Evolutionary conservation across 2,113 vertebrate species (phyloP).

Genomic region (Phodopus roborovskii): DNA sequence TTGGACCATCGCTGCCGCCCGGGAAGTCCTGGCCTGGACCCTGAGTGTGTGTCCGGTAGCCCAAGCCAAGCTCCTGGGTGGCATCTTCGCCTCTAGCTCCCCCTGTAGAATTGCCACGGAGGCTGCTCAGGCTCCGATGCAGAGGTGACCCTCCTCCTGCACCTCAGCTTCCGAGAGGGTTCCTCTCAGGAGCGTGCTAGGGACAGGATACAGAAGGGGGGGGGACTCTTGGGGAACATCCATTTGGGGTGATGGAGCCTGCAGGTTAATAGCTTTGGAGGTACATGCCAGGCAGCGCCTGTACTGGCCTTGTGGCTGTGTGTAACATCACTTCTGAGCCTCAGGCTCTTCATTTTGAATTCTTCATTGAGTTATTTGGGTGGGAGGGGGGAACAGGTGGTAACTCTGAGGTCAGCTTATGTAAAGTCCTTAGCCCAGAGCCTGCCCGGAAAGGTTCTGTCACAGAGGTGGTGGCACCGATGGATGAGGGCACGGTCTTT

Average conservation of each 20-base stretch:
- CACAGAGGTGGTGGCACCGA: neutral
- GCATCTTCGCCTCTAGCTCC: neutral
- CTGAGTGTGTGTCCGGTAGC: neutral
- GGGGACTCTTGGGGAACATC: neutral
- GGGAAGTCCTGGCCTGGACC: neutral
- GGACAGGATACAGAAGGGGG: neutral
- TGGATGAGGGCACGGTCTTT: neutral
- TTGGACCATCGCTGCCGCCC: too few relatives aligned
- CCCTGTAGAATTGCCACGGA: neutral
- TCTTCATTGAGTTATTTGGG: neutral
- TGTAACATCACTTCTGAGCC: constrained; percentile 3
- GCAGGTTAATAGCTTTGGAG: neutral
- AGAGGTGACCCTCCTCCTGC: neutral
- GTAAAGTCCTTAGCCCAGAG: neutral
- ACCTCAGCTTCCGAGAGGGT: neutral
- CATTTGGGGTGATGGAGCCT: neutral
- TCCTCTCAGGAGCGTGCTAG: neutral
- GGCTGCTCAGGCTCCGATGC: neutral
- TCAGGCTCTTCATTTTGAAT: constrained; percentile 19
- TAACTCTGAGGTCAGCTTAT: constrained; percentile 10
- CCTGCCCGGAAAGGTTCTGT: neutral
- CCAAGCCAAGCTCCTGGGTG: neutral
- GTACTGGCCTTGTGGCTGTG: neutral
- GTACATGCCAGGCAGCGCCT: neutral
- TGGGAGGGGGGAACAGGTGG: neutral